A percentile compares a stretch with the other conserved stretches of the same genome.
Evolutionary conservation across 1,140 invertebrate genomes (phyloP).

Genomic region (Bathynomus jamesi): DNA sequence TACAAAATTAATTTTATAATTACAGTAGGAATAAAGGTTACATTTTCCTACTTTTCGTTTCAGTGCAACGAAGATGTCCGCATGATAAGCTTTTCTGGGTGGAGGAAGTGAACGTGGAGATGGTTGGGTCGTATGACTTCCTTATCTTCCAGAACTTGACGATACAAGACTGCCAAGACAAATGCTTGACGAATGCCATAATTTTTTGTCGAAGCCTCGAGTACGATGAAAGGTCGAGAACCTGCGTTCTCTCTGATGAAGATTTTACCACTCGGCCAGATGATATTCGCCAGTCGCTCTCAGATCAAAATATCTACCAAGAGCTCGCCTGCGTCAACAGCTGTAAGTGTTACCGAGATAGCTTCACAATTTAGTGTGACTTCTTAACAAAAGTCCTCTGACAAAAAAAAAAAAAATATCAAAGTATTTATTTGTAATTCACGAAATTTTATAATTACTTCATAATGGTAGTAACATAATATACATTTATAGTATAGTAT

Average conservation of each 20-base stretch:
- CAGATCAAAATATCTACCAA: slow-evolving; percentile 46
- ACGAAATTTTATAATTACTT: too few relatives aligned
- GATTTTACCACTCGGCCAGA: slow-evolving; percentile 78
- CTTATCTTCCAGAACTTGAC: slow-evolving; percentile 76
- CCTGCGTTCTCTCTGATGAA: slow-evolving; percentile 78
- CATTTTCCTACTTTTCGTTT: too few relatives aligned
- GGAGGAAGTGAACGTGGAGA: slow-evolving; percentile 77
- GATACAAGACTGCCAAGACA: slow-evolving; percentile 70
- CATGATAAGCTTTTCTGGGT: slow-evolving; percentile 69
- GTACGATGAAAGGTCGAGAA: slow-evolving; percentile 72
- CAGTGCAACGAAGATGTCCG: slow-evolving; percentile 74
- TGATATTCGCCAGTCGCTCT: slow-evolving; percentile 65
- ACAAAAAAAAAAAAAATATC: too few relatives aligned
- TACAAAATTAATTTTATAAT: too few relatives aligned
- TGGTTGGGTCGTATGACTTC: slow-evolving; percentile 76
- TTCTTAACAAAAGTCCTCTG: too few relatives aligned
- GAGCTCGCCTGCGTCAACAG: slow-evolving; percentile 40
- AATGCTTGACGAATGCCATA: slow-evolving; percentile 68
- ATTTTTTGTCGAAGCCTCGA: slow-evolving; percentile 84
- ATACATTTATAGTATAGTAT: too few relatives aligned
- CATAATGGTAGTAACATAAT: too few relatives aligned
- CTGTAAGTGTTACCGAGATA: slow-evolving; percentile 39
- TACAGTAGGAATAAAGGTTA: too few relatives aligned
- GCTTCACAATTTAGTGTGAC: too few relatives aligned
- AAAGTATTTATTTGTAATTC: too few relatives aligned